phyloP scores from a whole-genome alignment of 2,113 vertebrate species.

The Caranx melampygus region DNA sequence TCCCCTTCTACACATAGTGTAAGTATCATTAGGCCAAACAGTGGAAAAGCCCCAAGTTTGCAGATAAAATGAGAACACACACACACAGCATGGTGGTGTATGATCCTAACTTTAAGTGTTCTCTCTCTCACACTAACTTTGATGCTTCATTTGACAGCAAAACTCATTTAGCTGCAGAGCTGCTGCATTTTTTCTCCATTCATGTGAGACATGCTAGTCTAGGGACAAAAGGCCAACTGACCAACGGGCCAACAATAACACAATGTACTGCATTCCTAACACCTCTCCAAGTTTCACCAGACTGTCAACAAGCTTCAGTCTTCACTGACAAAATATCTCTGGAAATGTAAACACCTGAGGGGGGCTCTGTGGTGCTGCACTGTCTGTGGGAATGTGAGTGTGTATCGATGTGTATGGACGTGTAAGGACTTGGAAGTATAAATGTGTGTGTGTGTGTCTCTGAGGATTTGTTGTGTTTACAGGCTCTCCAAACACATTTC shows the following conservation, averaged over 20 bases:
- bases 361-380: slow-evolving; percentile 2
- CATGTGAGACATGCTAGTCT: neutral
- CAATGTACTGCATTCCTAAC: neutral
- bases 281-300: neutral
- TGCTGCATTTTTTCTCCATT: neutral
- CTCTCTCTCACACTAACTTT: neutral
- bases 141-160: neutral
- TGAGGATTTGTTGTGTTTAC: slow-evolving; percentile 23
- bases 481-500: slow-evolving; percentile 22
- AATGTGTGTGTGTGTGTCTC: neutral
- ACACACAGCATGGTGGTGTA: no score
- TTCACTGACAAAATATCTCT: slow-evolving; percentile 1
- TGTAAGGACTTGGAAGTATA: neutral
- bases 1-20: no score
- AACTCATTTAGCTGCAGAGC: neutral
- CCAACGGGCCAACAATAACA: neutral
- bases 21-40: no score
- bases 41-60: no score
- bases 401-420: neutral
- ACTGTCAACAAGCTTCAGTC: neutral
- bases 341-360: slow-evolving; percentile 17
- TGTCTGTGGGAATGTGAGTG: neutral
- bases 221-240: neutral
- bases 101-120: neutral
- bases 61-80: no score